Evolutionary conservation across 1,140 invertebrate species (phyloP).

Genomic region (Nasonia vitripennis): DNA sequence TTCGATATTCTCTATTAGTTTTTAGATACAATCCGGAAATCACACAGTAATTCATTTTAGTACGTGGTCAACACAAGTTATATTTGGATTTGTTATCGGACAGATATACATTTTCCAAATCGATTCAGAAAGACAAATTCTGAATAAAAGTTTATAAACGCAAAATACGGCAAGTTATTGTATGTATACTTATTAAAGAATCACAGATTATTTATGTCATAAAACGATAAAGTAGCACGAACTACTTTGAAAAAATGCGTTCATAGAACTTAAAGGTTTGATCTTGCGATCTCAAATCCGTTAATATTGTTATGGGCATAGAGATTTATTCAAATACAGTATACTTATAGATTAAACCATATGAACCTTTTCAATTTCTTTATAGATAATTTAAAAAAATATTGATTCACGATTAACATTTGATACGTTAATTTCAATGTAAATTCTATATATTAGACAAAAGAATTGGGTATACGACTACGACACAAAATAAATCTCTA

Average conservation of each 20-base stretch:
- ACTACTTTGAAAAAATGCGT: background rate
- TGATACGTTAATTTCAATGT: no score
- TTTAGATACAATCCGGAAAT: background rate
- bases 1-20: background rate
- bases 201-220: conserved; percentile 15
- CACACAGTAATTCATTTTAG: background rate
- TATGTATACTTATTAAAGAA: background rate
- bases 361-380: no score
- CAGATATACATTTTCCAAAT: background rate
- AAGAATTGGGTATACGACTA: no score
- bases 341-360: no score
- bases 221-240: background rate
- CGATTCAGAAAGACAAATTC: background rate
- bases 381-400: no score
- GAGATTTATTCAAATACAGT: background rate
- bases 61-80: background rate
- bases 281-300: background rate
- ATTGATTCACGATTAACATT: no score
- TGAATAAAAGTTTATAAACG: background rate
- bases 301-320: background rate
- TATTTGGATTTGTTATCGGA: background rate
- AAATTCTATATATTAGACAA: no score
- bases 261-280: no score
- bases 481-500: no score
- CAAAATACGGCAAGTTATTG: background rate